A percentile compares a stretch with the other conserved stretches of the same genome.
Evolutionary conservation across 2,888 invertebrate genomes (phyloP).

Genomic region (Shargacucullia verbasci): DNA sequence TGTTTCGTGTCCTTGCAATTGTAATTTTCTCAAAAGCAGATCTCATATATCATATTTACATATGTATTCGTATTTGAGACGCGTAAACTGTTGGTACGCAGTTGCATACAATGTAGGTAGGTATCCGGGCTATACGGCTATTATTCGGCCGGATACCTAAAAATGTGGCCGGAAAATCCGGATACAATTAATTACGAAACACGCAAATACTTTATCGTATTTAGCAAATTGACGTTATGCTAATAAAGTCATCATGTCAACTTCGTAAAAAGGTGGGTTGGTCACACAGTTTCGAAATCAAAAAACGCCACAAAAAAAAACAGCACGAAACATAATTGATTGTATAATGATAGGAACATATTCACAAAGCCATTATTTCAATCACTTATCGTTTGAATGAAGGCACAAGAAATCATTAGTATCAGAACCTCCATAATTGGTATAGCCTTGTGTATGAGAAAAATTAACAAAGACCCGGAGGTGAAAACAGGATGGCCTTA

Average conservation of each 20-base stretch:
- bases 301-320: slow-evolving; percentile 23
- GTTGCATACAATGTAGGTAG: too few relatives aligned
- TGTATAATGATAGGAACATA: slow-evolving; percentile 37
- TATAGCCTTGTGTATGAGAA: slow-evolving; percentile 59
- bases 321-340: slow-evolving; percentile 11
- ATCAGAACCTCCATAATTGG: slow-evolving; percentile 49
- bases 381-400: slow-evolving; percentile 38
- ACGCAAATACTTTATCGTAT: too few relatives aligned
- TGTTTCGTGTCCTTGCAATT: too few relatives aligned
- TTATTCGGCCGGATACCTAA: too few relatives aligned
- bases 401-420: slow-evolving; percentile 50
- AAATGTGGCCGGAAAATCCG: too few relatives aligned
- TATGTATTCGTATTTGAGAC: too few relatives aligned
- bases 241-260: slow-evolving; percentile 23
- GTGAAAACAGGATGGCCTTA: slow-evolving; percentile 65
- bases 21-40: too few relatives aligned
- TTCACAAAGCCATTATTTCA: slow-evolving; percentile 36
- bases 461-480: slow-evolving; percentile 66
- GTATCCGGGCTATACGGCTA: too few relatives aligned
- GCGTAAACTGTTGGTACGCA: too few relatives aligned
- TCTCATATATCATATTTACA: too few relatives aligned
- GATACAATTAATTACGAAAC: too few relatives aligned
- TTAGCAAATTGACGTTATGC: too few relatives aligned
- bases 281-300: slow-evolving; percentile 14
- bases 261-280: slow-evolving; percentile 22